Conservation (phyloP, 2,797 vertebrate species). For the Hypotaenidia okinawae region DNA sequence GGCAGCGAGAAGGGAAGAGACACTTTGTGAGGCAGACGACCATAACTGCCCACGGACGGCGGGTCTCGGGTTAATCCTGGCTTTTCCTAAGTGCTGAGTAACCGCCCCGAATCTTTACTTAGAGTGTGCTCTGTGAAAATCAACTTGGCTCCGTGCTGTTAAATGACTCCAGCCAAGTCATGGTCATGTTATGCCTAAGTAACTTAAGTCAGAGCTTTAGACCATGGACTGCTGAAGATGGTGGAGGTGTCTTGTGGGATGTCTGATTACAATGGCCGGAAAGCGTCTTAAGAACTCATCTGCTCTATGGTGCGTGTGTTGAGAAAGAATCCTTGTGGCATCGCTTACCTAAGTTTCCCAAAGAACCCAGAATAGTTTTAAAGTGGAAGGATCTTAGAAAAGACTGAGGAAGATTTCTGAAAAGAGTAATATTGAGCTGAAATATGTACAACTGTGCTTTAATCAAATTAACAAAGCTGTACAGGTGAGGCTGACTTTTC, state of each 20-base stretch:
- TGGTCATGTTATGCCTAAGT: neutral
- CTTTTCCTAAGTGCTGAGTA: neutral
- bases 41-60: fast-evolving
- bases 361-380: neutral
- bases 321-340: neutral
- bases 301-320: neutral
- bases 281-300: neutral
- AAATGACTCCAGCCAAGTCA: neutral
- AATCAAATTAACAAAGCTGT: neutral
- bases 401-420: neutral
- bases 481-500: neutral
- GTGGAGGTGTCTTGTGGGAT: neutral
- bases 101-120: neutral
- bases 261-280: neutral
- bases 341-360: neutral
- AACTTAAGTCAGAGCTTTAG: neutral
- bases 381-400: neutral
- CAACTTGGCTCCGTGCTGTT: neutral
- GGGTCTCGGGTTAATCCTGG: neutral
- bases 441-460: neutral
- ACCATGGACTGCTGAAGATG: neutral
- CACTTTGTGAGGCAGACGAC: neutral
- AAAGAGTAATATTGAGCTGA: neutral
- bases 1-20: neutral
- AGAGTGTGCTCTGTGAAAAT: neutral